Evolutionary conservation across 2,888 invertebrate species (phyloP).

Genomic region (Thereva nobilitata): DNA sequence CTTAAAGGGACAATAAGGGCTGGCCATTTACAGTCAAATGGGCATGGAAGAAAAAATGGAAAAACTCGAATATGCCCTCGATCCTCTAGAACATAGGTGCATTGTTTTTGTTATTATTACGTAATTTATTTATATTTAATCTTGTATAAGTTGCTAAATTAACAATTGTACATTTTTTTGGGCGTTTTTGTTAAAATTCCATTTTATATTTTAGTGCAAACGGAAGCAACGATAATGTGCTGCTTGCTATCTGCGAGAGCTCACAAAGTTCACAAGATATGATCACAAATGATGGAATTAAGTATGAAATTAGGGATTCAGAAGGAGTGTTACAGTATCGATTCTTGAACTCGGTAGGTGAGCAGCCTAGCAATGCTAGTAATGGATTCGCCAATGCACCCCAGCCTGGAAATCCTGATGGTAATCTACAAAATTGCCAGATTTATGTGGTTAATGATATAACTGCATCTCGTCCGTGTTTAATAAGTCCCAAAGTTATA

Average conservation of each 20-base stretch:
- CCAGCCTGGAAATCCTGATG: not conserved
- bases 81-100: slow-evolving; percentile 28
- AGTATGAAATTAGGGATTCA: slow-evolving; percentile 19
- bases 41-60: slow-evolving; percentile 27
- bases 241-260: slow-evolving; percentile 51
- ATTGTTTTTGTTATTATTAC: slow-evolving; percentile 9
- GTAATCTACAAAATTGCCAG: slow-evolving; percentile 29
- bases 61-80: slow-evolving; percentile 15
- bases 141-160: not conserved
- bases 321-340: slow-evolving; percentile 32
- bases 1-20: too few species aligned
- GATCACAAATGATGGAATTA: slow-evolving; percentile 13
- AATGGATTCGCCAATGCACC: slow-evolving; percentile 12
- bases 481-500: slow-evolving; percentile 28
- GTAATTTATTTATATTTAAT: slow-evolving; percentile 14
- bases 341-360: slow-evolving; percentile 15
- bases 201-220: slow-evolving; percentile 10
- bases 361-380: slow-evolving; percentile 1
- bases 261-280: slow-evolving; percentile 50
- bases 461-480: slow-evolving; percentile 28
- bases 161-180: not conserved
- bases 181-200: not conserved
- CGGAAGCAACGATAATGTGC: slow-evolving; percentile 40
- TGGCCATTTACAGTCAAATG: not conserved
- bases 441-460: slow-evolving; percentile 32